Conservation (phyloP, 2,113 vertebrate species). For the Zapus hudsonius region DNA sequence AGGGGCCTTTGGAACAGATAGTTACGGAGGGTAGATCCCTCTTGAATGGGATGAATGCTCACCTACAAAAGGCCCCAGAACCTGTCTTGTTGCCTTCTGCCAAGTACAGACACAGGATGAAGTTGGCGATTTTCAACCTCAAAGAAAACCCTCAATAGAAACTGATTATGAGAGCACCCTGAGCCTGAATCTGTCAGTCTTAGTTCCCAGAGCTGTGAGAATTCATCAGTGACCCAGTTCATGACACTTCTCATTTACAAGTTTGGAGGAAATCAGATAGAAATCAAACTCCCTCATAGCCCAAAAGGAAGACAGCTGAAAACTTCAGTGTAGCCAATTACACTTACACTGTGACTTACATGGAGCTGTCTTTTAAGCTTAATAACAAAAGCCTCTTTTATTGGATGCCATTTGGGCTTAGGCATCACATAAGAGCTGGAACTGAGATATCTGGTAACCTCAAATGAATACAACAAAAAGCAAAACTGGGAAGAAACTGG, state of each 20-base stretch:
- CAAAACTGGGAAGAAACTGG: neutral
- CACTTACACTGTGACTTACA: neutral
- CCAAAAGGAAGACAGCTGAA: neutral
- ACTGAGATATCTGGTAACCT: neutral
- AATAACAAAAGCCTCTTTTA: neutral
- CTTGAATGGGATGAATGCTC: neutral
- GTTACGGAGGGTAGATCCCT: neutral
- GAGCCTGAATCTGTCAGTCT: neutral
- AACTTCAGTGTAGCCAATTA: neutral
- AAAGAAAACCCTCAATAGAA: neutral
- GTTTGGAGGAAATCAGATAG: neutral
- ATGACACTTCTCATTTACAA: too few species aligned
- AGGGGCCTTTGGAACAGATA: neutral
- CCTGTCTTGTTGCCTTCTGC: too few species aligned
- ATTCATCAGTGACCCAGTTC: too few species aligned
- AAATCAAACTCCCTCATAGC: neutral
- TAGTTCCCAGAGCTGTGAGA: neutral
- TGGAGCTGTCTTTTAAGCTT: neutral
- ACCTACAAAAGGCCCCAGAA: neutral
- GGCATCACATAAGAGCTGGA: neutral
- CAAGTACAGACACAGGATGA: neutral
- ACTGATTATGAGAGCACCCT: neutral
- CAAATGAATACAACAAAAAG: neutral
- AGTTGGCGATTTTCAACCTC: too few species aligned
- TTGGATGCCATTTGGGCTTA: neutral